Conservation (phyloP, 2,113 vertebrate species). For the Syngnathoides biaculeatus region DNA sequence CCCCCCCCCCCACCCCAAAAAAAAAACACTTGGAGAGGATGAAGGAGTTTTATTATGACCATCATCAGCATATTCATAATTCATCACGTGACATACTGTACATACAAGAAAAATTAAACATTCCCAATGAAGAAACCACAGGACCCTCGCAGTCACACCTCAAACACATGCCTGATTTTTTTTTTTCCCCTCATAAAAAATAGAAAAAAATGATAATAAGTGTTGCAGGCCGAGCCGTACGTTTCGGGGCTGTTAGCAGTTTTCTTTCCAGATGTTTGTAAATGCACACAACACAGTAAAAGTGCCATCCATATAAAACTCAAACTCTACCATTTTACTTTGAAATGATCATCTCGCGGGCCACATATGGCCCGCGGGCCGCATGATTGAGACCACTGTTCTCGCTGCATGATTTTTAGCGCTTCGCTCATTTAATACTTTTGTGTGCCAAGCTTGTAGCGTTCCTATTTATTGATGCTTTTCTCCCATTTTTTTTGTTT, state of each 20-base stretch:
- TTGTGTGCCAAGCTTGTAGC: neutral
- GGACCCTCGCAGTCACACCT: neutral
- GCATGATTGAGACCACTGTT: too few species aligned
- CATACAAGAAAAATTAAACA: conserved; percentile 60
- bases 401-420: too few species aligned
- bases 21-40: neutral
- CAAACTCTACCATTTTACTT: too few species aligned
- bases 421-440: too few species aligned
- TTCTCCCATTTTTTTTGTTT: neutral
- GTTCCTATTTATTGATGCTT: neutral
- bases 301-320: too few species aligned
- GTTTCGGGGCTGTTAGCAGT: neutral
- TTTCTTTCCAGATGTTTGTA: neutral
- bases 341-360: too few species aligned
- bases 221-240: neutral
- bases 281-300: too few species aligned
- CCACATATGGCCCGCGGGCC: too few species aligned
- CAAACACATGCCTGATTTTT: conserved; percentile 1
- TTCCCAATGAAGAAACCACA: conserved; percentile 60
- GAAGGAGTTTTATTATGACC: conserved; percentile 2
- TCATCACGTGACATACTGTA: conserved; percentile 74
- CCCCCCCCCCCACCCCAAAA: too few species aligned
- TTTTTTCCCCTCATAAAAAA: neutral
- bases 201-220: neutral
- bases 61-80: conserved; percentile 70